Evolutionary conservation across 30 jellyfish, hydroid and myxozoan genomes (phyloP).

Genomic region (Aurelia coerulea): DNA sequence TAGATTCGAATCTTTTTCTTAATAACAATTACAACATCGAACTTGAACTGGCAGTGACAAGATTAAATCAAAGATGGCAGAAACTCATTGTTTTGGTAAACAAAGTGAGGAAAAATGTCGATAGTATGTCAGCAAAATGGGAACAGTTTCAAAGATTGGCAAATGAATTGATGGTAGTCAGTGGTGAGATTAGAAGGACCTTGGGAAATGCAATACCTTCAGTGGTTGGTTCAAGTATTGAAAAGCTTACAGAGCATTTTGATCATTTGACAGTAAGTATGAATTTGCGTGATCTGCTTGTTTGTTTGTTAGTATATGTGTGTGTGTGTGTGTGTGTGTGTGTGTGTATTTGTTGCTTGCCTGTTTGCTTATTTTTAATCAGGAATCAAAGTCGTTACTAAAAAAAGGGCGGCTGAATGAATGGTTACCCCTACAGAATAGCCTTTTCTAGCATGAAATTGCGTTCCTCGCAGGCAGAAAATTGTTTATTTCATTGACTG

Average conservation of each 20-base stretch:
- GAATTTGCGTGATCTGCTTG: too few relatives aligned
- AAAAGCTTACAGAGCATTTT: constrained; percentile 66
- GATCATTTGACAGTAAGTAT: constrained; percentile 69
- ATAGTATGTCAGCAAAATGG: constrained; percentile 50
- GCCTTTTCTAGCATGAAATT: too few relatives aligned
- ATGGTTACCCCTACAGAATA: too few relatives aligned
- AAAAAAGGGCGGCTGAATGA: too few relatives aligned
- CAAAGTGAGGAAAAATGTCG: constrained; percentile 35
- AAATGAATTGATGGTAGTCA: constrained; percentile 63
- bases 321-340: too few relatives aligned
- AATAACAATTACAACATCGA: constrained; percentile 54
- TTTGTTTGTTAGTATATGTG: too few relatives aligned
- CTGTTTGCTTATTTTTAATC: too few relatives aligned
- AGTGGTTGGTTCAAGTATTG: constrained; percentile 66
- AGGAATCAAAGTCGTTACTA: too few relatives aligned
- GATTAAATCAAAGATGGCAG: constrained; percentile 64
- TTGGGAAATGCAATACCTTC: constrained; percentile 21
- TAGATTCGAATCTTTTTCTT: constrained; percentile 53
- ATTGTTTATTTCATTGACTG: too few relatives aligned
- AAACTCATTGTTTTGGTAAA: constrained; percentile 30
- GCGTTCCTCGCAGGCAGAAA: too few relatives aligned
- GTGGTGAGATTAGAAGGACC: constrained; percentile 28
- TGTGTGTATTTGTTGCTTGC: too few relatives aligned
- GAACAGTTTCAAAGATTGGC: constrained; percentile 65
- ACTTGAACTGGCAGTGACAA: constrained; percentile 64